These are phyloP conservation scores for Sebastes elongatus DNA, from an alignment of 2,797 vertebrate genomes.

Conservation along the genomic window DNA sequence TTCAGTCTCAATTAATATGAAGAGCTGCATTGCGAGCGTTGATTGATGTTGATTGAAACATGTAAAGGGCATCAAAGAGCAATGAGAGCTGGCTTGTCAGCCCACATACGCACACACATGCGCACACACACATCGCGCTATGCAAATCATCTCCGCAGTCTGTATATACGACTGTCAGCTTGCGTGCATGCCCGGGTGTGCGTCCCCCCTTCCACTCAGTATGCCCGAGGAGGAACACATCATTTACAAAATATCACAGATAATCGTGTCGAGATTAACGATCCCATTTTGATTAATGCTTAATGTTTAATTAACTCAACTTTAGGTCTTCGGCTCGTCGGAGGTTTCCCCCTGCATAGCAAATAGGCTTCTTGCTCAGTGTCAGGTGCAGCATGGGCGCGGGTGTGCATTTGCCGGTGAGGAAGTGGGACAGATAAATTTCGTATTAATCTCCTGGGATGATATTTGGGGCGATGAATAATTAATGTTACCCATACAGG, in stretches of 20 bases:
- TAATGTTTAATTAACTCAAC: conserved; percentile 81
- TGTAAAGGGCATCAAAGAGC: conserved; percentile 79
- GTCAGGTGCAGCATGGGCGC: conserved; percentile 44
- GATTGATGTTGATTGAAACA: conserved; percentile 82
- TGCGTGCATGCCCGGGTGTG: background rate
- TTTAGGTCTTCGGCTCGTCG: conserved; percentile 55
- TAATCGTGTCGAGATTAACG: conserved; percentile 76
- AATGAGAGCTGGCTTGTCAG: conserved; percentile 21
- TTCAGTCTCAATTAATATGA: conserved; percentile 65
- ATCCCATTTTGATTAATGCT: conserved; percentile 78
- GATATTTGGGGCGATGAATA: conserved; percentile 69
- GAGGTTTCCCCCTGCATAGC: conserved; percentile 56
- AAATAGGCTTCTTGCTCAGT: conserved; percentile 51
- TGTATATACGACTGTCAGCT: conserved; percentile 5
- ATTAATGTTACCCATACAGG: conserved; percentile 58
- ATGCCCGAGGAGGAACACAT: conserved; percentile 53
- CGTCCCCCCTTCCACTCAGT: conserved; percentile 17
- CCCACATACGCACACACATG: background rate
- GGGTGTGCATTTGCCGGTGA: conserved; percentile 4
- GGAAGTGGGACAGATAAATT: conserved; percentile 57
- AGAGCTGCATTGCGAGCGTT: conserved; percentile 56
- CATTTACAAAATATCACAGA: conserved; percentile 75
- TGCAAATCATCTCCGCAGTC: conserved; percentile 13
- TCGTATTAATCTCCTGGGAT: conserved; percentile 69
- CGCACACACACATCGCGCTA: background rate